phyloP scores from a whole-genome alignment of 1,140 invertebrate genomes.

The Acyrthosiphon pisum region DNA sequence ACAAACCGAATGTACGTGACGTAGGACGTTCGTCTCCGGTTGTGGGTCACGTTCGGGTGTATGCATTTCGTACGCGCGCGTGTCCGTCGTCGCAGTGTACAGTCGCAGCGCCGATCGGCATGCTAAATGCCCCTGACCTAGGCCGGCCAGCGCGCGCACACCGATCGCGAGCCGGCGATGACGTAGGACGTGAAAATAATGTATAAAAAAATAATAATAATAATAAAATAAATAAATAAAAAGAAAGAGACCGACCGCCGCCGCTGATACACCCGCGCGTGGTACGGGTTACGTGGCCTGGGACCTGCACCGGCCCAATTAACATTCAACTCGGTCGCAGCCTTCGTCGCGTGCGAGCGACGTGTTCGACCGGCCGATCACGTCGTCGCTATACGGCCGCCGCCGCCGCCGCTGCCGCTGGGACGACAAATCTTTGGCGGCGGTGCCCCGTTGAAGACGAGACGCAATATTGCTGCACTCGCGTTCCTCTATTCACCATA shows the following conservation, averaged over 20 bases:
- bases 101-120: conserved; percentile 30
- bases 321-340: conserved; percentile 55
- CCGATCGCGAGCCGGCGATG: neutral
- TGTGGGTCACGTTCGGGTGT: conserved; percentile 50
- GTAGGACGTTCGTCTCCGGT: conserved; percentile 50
- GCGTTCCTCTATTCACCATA: neutral
- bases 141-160: neutral
- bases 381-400: neutral
- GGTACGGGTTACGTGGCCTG: neutral
- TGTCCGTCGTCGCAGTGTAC: conserved; percentile 3
- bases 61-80: conserved; percentile 32
- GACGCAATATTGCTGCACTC: neutral
- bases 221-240: conserved; percentile 33
- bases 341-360: conserved; percentile 40
- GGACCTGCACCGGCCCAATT: conserved; percentile 12
- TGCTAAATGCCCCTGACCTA: conserved; percentile 54
- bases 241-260: neutral
- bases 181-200: neutral
- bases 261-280: neutral
- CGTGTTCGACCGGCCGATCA: conserved; percentile 47
- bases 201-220: neutral
- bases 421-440: neutral
- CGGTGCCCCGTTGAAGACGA: neutral
- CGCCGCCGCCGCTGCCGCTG: neutral
- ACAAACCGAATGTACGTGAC: conserved; percentile 35